Evolutionary conservation across 2,797 vertebrate genomes (phyloP), one percentile per base, ranked within the genome.

Genomic region (Sitta carolinensis): DNA sequence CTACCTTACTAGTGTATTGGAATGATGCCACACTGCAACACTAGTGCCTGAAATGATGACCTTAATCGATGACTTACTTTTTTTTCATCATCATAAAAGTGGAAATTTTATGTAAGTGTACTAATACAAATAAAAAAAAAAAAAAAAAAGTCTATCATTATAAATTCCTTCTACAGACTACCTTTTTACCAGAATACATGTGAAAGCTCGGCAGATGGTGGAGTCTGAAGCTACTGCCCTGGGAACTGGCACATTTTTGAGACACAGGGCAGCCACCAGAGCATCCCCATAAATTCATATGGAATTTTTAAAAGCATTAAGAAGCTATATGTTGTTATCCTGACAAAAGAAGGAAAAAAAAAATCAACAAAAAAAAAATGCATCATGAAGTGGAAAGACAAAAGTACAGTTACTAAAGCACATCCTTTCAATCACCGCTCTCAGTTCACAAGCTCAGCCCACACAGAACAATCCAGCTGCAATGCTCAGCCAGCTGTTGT

Each of bases 351-450:
- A 97, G 97, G 97, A 92, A 90, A 96, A 30, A 32, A n/a, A 22
- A 91, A 38, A 45, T 17, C 42, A 68, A 40, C 6, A 85, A 59
- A 59, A 59, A 97, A 59, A 59, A 64, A 97, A 98, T 97, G 98
- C 97, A 98, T 98, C 96, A 98, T 97, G 96, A 98, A 96, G 97
- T 97, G 96, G 97, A 98, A 97, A 97, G 96, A 98, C 97, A 96
- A 64, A 97, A 95, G 79, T 95, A 97, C 92, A 97, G 82, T 92
- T 77, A 92, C 96, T 97, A 96, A 94, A 96, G 95, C 97, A 96
- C 96, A 97, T 62, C 95, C 96, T 97, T 95, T 95, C 96, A 69
- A 87, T 89, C 82, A 86, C 74, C 21, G 45, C 95, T 93, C 94
- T 94, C 76, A 69, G 73, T 68, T 92, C 52, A 84, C 88, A 74